Base-by-base conservation (phyloP, 2,113 vertebrate species). In the Diphyllodes magnificus region DNA sequence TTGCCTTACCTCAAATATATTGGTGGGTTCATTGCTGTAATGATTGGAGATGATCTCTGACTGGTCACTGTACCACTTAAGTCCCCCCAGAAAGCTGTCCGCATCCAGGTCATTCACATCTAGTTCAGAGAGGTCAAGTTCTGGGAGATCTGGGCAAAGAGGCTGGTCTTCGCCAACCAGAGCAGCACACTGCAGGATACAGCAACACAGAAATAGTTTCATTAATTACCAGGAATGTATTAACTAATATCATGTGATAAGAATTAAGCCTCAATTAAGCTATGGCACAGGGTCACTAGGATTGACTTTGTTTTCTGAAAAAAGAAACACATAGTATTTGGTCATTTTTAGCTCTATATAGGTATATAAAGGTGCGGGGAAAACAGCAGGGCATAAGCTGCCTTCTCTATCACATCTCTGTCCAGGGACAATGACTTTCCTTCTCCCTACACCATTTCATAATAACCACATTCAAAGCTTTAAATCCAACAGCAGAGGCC, bases 21-120 rank as follows among this genome's bases (percentile, higher is more conserved):
- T 99, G 86, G 99, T 94, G 2, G 99, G 98, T 94, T 99, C 99
- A 92, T 99, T 99, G 98, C 98, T 98, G 97, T 99, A 99, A 97
- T 99, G 99, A 95, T 98, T 98, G 97, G 99, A 99, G 98, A 99
- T 99, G 86, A 99, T 99, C 98, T 99, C 99, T 76, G 99, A 99
- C 98, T 99, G 99, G 98, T 99, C 99, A 15, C 98, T 99, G 98
- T 99, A 99, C 99, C 99, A 99, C 98, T 99, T 99, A 97, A 99
- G 98, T 96, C 99, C 99, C 47, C 99, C 99, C 96, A 99, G 98
- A 97, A 99, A 99, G 97, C 98, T 99, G 98, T 99, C 99, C 4
- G 99, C 98, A 28, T 99, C 99, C 97, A 99, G 98, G 98, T 99
- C 99, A 2, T 99, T 99, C 97, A 99, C 99, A 94, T 99, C 99